phyloP scores from a whole-genome alignment of 2,797 vertebrate species.

The Hyperoplus immaculatus region DNA sequence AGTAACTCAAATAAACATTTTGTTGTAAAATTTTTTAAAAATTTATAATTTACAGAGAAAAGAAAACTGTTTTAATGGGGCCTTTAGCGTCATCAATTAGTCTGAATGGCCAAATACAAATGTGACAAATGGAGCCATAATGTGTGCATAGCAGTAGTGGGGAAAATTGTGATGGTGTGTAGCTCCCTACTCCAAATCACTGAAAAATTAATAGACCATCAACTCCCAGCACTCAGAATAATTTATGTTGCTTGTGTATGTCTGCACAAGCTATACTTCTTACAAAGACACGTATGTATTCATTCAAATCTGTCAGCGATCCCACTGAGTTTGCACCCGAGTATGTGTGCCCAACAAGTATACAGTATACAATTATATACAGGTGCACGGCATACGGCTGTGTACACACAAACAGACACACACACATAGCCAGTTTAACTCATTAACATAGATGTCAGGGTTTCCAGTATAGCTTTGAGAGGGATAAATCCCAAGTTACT shows the following conservation, averaged over 20 bases:
- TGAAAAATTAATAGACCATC: conserved; percentile 76
- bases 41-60: too few species aligned
- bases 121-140: conserved; percentile 62
- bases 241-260: conserved; percentile 70
- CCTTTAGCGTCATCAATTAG: conserved; percentile 59
- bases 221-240: conserved; percentile 59
- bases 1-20: conserved; percentile 72
- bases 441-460: conserved; percentile 63
- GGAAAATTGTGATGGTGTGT: conserved; percentile 43
- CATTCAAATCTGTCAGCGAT: conserved; percentile 53
- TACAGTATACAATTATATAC: conserved; percentile 3
- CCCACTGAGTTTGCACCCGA: conserved; percentile 15
- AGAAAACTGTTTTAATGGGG: conserved; percentile 58
- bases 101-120: conserved; percentile 53
- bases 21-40: conserved; percentile 20
- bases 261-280: conserved; percentile 56
- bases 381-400: conserved; percentile 2
- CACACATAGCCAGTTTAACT: conserved; percentile 36
- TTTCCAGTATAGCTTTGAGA: conserved; percentile 51
- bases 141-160: conserved; percentile 35
- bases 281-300: conserved; percentile 65
- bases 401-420: neutral
- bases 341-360: conserved; percentile 39
- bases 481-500: conserved; percentile 51
- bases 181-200: conserved; percentile 52